A percentile compares a stretch with the other conserved stretches of the same genome.
These are phyloP conservation scores for Amniataba percoides DNA, from an alignment of 2,797 vertebrate species.

Conservation along the genomic window DNA sequence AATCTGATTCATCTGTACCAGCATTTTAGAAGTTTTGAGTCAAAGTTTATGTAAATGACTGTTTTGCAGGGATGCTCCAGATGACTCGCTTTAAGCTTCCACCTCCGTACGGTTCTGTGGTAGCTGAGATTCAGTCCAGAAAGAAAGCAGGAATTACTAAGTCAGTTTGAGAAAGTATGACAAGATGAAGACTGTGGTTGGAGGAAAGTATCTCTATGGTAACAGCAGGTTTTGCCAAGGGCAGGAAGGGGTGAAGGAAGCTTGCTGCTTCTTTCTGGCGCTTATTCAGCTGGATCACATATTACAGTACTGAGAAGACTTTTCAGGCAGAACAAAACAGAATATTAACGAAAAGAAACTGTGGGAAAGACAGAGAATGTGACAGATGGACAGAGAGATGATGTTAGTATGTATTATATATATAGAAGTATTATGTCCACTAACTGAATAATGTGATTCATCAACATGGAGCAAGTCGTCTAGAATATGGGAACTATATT, in stretches of 20 bases:
- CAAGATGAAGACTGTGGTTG: conserved; percentile 72
- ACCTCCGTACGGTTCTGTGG: background rate
- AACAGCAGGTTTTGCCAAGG: conserved; percentile 78
- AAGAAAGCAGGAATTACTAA: conserved; percentile 47
- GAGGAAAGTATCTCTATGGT: conserved; percentile 85
- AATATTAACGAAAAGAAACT: conserved; percentile 46
- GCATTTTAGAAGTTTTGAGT: conserved; percentile 52
- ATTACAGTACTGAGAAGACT: conserved; percentile 47
- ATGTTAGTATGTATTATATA: background rate
- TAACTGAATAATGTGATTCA: background rate
- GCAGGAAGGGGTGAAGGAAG: conserved; percentile 69
- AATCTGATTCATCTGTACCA: conserved; percentile 2
- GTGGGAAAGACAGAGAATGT: background rate
- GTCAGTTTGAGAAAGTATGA: conserved; percentile 65
- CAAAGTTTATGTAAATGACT: conserved; percentile 58
- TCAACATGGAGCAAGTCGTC: background rate
- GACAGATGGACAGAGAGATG: background rate
- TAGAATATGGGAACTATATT: background rate
- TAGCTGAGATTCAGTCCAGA: conserved; percentile 2
- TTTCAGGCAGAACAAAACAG: conserved; percentile 31
- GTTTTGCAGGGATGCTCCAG: conserved; percentile 1
- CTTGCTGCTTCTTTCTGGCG: conserved; percentile 54
- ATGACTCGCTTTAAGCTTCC: conserved; percentile 22
- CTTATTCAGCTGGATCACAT: conserved; percentile 61
- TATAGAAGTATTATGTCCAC: background rate